Evolutionary conservation across 1,140 invertebrate species (phyloP).

Genomic region (Orchestia grillus): DNA sequence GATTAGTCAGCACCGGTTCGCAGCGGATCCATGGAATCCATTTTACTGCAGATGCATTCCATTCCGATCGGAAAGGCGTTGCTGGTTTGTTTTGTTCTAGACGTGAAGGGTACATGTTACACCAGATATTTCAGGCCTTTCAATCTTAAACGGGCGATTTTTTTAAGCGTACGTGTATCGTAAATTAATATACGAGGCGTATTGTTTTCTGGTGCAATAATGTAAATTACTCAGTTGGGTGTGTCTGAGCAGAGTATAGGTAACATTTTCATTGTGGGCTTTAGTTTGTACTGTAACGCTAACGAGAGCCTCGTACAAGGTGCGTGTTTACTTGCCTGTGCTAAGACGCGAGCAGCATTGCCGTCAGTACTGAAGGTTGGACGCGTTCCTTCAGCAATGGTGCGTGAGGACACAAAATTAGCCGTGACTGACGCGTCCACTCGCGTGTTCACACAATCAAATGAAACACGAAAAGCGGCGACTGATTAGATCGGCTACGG

Average conservation of each 20-base stretch:
- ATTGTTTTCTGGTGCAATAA: too few species aligned
- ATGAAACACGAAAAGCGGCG: not conserved
- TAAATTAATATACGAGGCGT: too few species aligned
- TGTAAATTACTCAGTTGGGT: too few species aligned
- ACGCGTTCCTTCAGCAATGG: not conserved
- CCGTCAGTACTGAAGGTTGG: not conserved
- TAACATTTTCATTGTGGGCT: too few species aligned
- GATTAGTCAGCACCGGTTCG: not conserved
- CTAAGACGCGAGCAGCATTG: not conserved
- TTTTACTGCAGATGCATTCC: not conserved
- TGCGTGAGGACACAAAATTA: not conserved
- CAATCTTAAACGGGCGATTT: too few species aligned
- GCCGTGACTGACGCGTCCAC: not conserved
- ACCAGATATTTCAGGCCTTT: too few species aligned
- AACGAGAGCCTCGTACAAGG: too few species aligned
- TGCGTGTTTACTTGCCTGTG: too few species aligned
- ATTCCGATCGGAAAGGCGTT: not conserved
- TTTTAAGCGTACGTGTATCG: too few species aligned
- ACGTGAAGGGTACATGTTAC: too few species aligned
- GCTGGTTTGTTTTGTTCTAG: not conserved
- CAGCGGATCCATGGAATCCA: not conserved
- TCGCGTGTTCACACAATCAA: not conserved
- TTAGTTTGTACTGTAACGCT: too few species aligned
- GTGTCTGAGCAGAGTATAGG: too few species aligned
- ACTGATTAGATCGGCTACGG: not conserved